Percentiles rank a stretch among this genome's conserved stretches.
Conservation (phyloP, 2,113 vertebrate species). For the Oenanthe oenanthe region DNA sequence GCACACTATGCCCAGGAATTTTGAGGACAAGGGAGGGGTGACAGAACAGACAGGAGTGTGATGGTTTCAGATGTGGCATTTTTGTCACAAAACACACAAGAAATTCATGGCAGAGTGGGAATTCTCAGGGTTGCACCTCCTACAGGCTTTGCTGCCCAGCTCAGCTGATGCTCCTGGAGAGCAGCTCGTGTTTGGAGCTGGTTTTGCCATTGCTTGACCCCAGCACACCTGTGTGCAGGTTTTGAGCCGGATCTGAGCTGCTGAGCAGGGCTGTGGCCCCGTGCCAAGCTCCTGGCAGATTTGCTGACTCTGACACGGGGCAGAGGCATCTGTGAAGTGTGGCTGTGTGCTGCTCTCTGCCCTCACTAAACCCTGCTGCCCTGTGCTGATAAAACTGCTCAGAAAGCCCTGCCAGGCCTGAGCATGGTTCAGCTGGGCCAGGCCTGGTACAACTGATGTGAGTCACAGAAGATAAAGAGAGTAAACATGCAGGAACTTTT, state of each 20-base stretch:
- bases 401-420: neutral
- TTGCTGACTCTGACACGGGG: neutral
- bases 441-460: neutral
- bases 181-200: neutral
- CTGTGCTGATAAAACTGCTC: neutral
- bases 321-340: slow-evolving; percentile 18
- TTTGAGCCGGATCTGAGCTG: neutral
- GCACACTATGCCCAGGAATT: neutral
- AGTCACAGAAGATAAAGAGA: slow-evolving; percentile 2
- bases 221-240: neutral
- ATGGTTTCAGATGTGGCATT: neutral
- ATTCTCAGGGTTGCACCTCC: neutral
- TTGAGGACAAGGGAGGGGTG: neutral
- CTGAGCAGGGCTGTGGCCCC: neutral
- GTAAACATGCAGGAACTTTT: slow-evolving; percentile 25
- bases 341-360: slow-evolving; percentile 16
- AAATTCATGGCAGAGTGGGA: neutral
- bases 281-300: neutral
- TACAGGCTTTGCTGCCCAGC: rapidly evolving
- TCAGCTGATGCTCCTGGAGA: neutral
- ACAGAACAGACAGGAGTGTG: neutral
- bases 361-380: neutral
- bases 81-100: neutral
- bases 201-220: neutral
- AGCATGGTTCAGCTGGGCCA: slow-evolving; percentile 7